Evolutionary conservation across 2,888 invertebrate species (phyloP).

Genomic region (Nephrocerus scutellatus): DNA sequence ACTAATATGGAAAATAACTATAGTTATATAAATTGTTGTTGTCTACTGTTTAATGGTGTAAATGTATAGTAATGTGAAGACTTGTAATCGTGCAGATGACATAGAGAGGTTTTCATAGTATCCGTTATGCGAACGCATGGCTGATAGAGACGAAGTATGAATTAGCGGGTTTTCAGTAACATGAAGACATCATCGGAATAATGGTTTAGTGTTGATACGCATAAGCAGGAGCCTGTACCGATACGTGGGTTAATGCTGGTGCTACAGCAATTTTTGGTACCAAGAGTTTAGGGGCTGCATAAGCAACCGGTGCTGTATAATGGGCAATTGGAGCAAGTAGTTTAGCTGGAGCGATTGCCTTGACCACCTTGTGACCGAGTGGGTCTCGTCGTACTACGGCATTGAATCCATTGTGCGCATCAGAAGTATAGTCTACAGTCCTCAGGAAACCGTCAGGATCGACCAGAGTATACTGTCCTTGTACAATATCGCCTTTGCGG

Average conservation of each 20-base stretch:
- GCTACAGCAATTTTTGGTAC: constrained; percentile 27
- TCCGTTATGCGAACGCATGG: too few species aligned
- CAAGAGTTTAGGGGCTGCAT: constrained; percentile 32
- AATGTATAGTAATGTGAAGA: too few species aligned
- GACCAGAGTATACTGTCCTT: constrained; percentile 52
- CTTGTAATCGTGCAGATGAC: too few species aligned
- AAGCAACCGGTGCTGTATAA: constrained; percentile 30
- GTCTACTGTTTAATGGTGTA: too few species aligned
- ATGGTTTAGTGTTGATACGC: constrained; percentile 23
- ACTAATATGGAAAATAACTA: too few species aligned
- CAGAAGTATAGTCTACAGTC: constrained; percentile 52
- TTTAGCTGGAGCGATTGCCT: constrained; percentile 43
- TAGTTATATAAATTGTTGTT: too few species aligned
- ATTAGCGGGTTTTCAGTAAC: too few species aligned
- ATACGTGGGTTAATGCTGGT: constrained; percentile 17
- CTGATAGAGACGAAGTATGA: too few species aligned
- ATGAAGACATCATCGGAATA: too few species aligned
- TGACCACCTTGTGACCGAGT: constrained; percentile 41
- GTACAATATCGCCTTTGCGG: constrained; percentile 51
- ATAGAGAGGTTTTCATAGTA: too few species aligned
- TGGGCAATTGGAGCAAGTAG: constrained; percentile 32
- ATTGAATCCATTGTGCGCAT: constrained; percentile 53
- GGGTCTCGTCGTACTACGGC: constrained; percentile 53
- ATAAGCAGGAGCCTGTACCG: constrained; percentile 22
- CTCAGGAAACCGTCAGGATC: constrained; percentile 52